Evolutionary conservation across 2,113 vertebrate species (phyloP), one percentile per base, ranked within the genome.

Genomic region (zebrafish (Danio rerio)): DNA sequence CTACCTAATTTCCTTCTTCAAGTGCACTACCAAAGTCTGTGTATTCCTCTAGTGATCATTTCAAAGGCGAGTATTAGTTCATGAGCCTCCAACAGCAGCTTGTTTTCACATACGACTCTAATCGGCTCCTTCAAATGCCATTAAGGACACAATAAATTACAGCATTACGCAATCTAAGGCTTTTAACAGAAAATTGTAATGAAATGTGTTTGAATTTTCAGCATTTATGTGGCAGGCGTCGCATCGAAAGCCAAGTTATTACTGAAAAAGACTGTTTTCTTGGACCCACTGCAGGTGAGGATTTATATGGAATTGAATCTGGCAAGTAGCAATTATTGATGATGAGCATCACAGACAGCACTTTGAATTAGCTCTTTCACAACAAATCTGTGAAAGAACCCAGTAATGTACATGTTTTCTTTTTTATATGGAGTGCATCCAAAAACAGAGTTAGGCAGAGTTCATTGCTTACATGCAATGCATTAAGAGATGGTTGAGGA

Each of bases 61-160:
- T 69, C 58, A 78, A 21, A 78, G 55, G 9, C 78, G 43, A 65
- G 81, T 78, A 86, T 81, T 65, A 73, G 72, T 53, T 62, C 21
- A 66, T 81, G 82, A 83, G 81, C 65, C 43, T 58, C 55, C 62
- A 85, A 68, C 75, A 77, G 73, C 70, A 76, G 47, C 47, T 52
- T 56, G 42, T 58, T 71, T 49, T 81, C 74, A 81, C 15, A 49
- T 43, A 53, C 63, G 13, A 61, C 31, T 68, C 58, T 42, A 71
- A 71, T 52, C 68, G 50, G 18, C 49, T 56, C 52, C 45, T 47
- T 13, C 58, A 69, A 9, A 73, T 68, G 65, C 76, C 58, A 83
- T 80, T 65, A 80, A 80, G 52, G 68, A 59, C n/a, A 69, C 47
- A 71, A 69, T 68, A 42, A 47, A 40, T 65, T 83, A n/a, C 45